Evolutionary conservation across 2,113 vertebrate species (phyloP), one percentile per base, ranked within the genome.

Genomic region (Catagonus wagneri): DNA sequence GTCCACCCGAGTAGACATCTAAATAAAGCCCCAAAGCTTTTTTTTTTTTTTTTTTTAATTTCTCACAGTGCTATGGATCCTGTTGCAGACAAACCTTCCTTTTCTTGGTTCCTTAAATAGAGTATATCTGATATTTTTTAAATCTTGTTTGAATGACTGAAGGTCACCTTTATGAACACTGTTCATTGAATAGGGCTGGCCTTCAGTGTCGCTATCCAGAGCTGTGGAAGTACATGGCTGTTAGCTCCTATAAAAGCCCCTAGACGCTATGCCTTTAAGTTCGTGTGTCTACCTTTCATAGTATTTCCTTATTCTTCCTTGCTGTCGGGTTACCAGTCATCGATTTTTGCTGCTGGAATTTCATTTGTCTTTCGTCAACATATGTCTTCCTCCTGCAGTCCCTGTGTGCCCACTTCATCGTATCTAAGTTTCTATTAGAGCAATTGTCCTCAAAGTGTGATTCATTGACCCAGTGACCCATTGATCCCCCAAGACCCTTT

Each of bases 141-240:
- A 78, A 79, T 79, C 44, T 96, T 94, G 83, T 50, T 83, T 86
- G 83, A 95, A 93, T 90, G 66, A 81, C 68, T 68, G 66, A 81
- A 85, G 86, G 74, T 94, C 92, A 83, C 91, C 44, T 1, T 54
- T 94, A 63, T 87, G 74, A 94, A 92, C 19, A 79, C 23, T 66
- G 54, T 34, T 88, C 83, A 66, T 14, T 68, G 66, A 34, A 34
- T 44, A 44, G 15, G 19, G 25, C n/a, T 78, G 85, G 78, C 84
- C 22, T 20, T 78, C 0, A 0, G 65, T 11, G 27, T 65, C 11
- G 14, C 14, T 65, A 54, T 92, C 20, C 23, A 39, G 74, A 93
- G 58, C 52, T 91, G 54, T 65, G 71, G 79, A 83, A 92, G 63
- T 69, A 1, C 56, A n/a, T 75, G 56, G 39, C 61, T 89, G 58